Percentiles rank a stretch among this genome's conserved stretches.
Conservation (phyloP, 2,888 invertebrate species). For the Aleiodes leptofemur region DNA sequence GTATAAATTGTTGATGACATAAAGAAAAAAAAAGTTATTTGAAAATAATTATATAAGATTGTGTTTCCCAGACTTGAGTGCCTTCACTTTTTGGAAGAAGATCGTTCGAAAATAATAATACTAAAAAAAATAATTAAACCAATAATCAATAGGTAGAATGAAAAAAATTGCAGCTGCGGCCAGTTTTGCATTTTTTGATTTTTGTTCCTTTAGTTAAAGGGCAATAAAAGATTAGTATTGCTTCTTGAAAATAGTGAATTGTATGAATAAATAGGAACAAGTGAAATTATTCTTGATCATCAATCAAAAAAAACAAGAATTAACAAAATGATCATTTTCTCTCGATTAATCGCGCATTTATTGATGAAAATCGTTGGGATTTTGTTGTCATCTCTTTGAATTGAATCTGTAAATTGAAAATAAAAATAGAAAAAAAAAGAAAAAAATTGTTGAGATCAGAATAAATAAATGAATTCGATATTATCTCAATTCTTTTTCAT, state of each 20-base stretch:
- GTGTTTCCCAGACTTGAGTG: slow-evolving; percentile 24
- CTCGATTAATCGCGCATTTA: no score
- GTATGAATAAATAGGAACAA: no score
- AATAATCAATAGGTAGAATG: slow-evolving; percentile 4
- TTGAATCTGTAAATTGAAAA: background rate
- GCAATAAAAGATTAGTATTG: no score
- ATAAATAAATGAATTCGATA: slow-evolving; percentile 13
- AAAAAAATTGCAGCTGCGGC: background rate
- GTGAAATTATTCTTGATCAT: no score
- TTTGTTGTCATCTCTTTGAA: background rate
- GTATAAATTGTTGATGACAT: slow-evolving; percentile 28
- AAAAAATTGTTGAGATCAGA: slow-evolving; percentile 4
- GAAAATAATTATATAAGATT: slow-evolving; percentile 20
- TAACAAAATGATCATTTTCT: no score
- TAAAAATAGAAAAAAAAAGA: slow-evolving; percentile 18
- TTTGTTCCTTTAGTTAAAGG: background rate
- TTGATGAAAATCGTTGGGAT: no score
- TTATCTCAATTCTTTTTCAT: slow-evolving; percentile 54
- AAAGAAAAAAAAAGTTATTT: slow-evolving; percentile 2
- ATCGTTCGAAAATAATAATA: slow-evolving; percentile 2
- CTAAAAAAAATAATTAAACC: no score
- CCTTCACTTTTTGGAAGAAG: slow-evolving; percentile 24
- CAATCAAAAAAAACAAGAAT: no score
- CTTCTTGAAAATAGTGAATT: no score
- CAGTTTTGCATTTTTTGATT: slow-evolving; percentile 12